Evolutionary conservation across 37 sponge, comb jelly and placozoan species (phyloP), one percentile per base, ranked within the genome.

Genomic region (Aphrocallistes beatrix): DNA sequence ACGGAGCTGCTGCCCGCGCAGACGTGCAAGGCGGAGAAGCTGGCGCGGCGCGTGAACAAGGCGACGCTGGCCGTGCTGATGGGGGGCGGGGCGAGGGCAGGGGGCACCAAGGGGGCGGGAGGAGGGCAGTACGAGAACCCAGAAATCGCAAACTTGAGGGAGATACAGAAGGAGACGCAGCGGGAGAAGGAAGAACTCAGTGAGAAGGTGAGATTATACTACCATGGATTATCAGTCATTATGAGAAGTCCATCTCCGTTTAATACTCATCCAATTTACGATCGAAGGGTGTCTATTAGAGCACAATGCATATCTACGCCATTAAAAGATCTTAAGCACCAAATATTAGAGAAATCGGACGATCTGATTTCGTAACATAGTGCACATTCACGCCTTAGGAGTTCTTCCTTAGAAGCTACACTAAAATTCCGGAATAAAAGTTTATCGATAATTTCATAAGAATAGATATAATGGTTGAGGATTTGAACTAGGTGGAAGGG

Each of bases 131-230:
- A 32, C 75, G 75, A 60, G 75, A 60, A 60, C 34, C 75, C 75
- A 32, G 75, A 60, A 13, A 30, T 60, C 3, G n/a, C 75, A 60
- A 60, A 60, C 75, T 60, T 60, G 21, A 60, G n/a, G 34, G 75
- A 60, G n/a, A 60, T 6, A 32, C 75, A 25, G 32, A 21, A 60
- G 34, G 75, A 60, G n/a, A 60, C 75, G 8, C 75, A 60, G 75
- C 75, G 75, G n/a, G 75, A 60, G 34, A 60, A 60, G n/a, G 75
- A 60, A 3, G 75, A 60, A 60, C 34, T 60, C 17, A 60, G 75
- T 13, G 17, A 60, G 6, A 60, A 60, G 75, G 75, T 60, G n/a
- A 32, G 17, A 47, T 47, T 13, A 47, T 17, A 47, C 17, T 47
- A 47, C 49, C 13, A 47, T 47, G 49, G 49, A 47, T 17, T 21